These are phyloP conservation scores for Metellina segmentata DNA, from an alignment of 2,888 invertebrate species.

Conservation along the genomic window DNA sequence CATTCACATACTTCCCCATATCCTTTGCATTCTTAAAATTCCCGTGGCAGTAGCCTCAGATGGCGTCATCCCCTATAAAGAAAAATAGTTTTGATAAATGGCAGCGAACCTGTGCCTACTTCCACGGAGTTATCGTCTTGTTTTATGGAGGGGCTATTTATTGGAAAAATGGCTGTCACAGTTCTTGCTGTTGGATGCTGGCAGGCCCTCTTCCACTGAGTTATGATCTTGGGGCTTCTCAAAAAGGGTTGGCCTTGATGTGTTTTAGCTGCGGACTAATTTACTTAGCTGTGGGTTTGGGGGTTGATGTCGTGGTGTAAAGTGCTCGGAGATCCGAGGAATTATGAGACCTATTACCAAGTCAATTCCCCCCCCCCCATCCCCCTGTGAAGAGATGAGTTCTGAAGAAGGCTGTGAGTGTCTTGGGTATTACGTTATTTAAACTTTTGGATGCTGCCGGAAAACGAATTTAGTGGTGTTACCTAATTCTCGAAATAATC, in stretches of 20 bases:
- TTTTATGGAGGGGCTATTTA: slow-evolving; percentile 71
- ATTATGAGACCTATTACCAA: too few relatives aligned
- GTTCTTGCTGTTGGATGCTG: slow-evolving; percentile 42
- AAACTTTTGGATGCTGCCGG: too few relatives aligned
- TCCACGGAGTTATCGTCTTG: slow-evolving; percentile 48
- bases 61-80: slow-evolving; percentile 35
- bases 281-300: too few relatives aligned
- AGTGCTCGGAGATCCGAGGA: too few relatives aligned
- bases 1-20: neutral
- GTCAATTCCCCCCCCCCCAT: too few relatives aligned
- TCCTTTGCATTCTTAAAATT: slow-evolving; percentile 38
- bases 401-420: too few relatives aligned
- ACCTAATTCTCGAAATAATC: too few relatives aligned
- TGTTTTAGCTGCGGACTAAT: neutral
- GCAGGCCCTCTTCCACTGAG: slow-evolving; percentile 20
- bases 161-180: slow-evolving; percentile 72
- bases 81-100: slow-evolving; percentile 69
- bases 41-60: slow-evolving; percentile 19
- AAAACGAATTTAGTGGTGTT: too few relatives aligned
- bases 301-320: too few relatives aligned
- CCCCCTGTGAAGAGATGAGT: too few relatives aligned
- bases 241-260: slow-evolving; percentile 41
- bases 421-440: too few relatives aligned
- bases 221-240: slow-evolving; percentile 20
- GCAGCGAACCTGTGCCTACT: slow-evolving; percentile 1